These are phyloP conservation scores for Hydractinia symbiolongicarpus DNA, from an alignment of 30 jellyfish, hydroid and myxozoan species.

Conservation along the genomic window DNA sequence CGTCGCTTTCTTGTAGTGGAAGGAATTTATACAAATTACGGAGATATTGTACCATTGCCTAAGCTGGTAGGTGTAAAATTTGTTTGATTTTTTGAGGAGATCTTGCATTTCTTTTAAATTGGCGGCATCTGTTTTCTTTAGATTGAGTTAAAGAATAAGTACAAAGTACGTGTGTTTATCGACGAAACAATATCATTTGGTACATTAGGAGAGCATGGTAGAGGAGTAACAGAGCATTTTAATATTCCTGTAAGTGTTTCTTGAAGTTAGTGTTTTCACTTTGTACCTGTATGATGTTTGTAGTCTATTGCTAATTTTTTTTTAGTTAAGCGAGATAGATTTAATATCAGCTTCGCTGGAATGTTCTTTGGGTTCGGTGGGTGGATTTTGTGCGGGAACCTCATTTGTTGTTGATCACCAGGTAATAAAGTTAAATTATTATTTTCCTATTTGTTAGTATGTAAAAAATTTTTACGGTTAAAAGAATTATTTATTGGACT, in stretches of 20 bases:
- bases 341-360: slow-evolving; percentile 87
- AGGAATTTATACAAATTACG: slow-evolving; percentile 82
- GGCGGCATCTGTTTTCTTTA: not conserved
- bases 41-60: slow-evolving; percentile 93
- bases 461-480: not conserved
- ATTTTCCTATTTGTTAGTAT: not conserved
- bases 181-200: slow-evolving; percentile 96
- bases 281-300: not conserved
- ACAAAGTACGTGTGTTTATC: slow-evolving; percentile 84
- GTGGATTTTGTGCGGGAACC: slow-evolving; percentile 98
- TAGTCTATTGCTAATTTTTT: not conserved
- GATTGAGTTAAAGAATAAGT: slow-evolving; percentile 76
- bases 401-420: slow-evolving; percentile 96
- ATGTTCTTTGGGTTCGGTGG: slow-evolving; percentile 92
- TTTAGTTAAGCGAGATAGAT: slow-evolving; percentile 84
- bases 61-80: slow-evolving; percentile 49
- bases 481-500: not conserved
- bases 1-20: slow-evolving; percentile 90
- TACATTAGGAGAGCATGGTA: slow-evolving; percentile 78
- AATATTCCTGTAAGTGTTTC: slow-evolving; percentile 70
- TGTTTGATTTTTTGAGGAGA: not conserved
- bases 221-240: slow-evolving; percentile 93
- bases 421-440: slow-evolving; percentile 29
- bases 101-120: not conserved
- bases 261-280: not conserved